These are phyloP conservation scores for Channa argus DNA, from an alignment of 2,113 vertebrate species.

Conservation along the genomic window DNA sequence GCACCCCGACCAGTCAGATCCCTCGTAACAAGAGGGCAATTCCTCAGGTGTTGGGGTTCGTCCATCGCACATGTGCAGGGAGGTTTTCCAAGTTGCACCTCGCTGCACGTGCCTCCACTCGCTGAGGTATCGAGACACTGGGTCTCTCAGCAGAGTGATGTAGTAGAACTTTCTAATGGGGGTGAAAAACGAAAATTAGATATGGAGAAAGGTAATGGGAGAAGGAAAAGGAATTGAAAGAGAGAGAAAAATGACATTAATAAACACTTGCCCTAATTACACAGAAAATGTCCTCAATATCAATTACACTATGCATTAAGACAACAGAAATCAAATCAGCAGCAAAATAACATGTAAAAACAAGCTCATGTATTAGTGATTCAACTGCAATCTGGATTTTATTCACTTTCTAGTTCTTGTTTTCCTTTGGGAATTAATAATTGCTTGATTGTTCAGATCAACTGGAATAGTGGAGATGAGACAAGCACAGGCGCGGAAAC, in stretches of 20 bases:
- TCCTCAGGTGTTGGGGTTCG: slow-evolving; percentile 96
- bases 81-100: slow-evolving; percentile 98
- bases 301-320: background rate
- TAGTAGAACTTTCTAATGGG: slow-evolving; percentile 95
- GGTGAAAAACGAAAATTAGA: background rate
- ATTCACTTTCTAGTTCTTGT: background rate
- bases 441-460: slow-evolving; percentile 1
- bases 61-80: slow-evolving; percentile 98
- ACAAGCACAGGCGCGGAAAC: background rate
- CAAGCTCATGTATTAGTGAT: background rate
- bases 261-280: background rate
- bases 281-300: slow-evolving; percentile 2
- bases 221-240: background rate
- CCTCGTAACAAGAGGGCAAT: slow-evolving; percentile 96
- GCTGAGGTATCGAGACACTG: slow-evolving; percentile 97
- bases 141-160: slow-evolving; percentile 97
- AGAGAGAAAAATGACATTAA: background rate
- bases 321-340: background rate
- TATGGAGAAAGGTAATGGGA: no score
- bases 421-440: background rate
- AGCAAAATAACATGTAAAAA: background rate
- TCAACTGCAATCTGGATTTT: background rate
- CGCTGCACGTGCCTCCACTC: slow-evolving; percentile 98
- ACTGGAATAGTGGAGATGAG: background rate
- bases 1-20: slow-evolving; percentile 97